Evolutionary conservation across 2,888 invertebrate genomes (phyloP).

Genomic region (Cremastinae sp.): DNA sequence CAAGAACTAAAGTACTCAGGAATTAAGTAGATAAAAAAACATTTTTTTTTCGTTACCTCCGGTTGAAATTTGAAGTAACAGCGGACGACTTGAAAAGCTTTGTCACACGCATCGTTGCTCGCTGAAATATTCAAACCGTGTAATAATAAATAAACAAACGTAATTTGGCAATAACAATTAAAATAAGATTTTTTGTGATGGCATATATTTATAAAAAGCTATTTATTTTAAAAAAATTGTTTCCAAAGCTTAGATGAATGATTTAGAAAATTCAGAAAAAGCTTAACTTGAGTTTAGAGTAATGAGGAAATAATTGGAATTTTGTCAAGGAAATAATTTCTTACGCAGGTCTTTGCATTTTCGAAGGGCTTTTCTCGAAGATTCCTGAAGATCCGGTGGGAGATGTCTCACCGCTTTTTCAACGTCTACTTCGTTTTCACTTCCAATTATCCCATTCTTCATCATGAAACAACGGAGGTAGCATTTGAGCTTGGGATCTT

Average conservation of each 20-base stretch:
- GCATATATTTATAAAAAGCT: too few species aligned
- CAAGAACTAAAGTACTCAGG: too few species aligned
- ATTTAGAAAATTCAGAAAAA: too few species aligned
- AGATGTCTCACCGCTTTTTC: conserved; percentile 69
- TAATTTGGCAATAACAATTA: too few species aligned
- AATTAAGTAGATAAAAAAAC: too few species aligned
- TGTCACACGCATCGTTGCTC: conserved; percentile 70
- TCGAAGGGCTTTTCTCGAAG: conserved; percentile 66
- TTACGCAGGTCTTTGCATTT: conserved; percentile 70
- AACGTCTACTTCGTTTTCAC: conserved; percentile 68
- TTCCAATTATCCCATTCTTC: conserved; percentile 69
- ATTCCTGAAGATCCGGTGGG: conserved; percentile 66
- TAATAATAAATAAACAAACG: too few species aligned
- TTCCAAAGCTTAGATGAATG: too few species aligned
- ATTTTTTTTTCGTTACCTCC: conserved; percentile 65
- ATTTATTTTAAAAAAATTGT: too few species aligned
- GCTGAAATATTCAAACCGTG: conserved; percentile 63
- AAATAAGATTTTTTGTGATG: too few species aligned
- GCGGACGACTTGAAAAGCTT: conserved; percentile 71
- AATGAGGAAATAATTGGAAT: too few species aligned
- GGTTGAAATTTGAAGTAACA: conserved; percentile 71
- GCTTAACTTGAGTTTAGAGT: too few species aligned
- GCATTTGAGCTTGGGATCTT: conserved; percentile 72
- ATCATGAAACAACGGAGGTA: conserved; percentile 73
- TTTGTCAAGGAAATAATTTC: conserved; percentile 50